Evolutionary conservation across 2,888 invertebrate genomes (phyloP), one percentile per base, ranked within the genome.

Genomic region (Siphlonurus alternatus): DNA sequence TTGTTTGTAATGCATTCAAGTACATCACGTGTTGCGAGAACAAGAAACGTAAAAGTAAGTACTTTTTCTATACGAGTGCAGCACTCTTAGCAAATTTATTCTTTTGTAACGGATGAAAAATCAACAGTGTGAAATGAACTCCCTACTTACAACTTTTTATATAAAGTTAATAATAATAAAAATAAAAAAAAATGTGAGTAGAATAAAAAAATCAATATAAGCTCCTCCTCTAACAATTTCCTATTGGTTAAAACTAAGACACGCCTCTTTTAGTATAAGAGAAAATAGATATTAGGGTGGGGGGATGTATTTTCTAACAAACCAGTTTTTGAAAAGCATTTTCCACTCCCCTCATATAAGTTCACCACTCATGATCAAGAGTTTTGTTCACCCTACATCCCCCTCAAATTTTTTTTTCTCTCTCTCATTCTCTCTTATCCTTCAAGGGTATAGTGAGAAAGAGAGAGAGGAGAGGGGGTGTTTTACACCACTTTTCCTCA

Each of bases 301-400:
- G 15, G 38, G 38, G 38, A 15, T n/a, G 15, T 38, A 38, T 38
- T 38, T 38, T 38, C 7, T 38, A 38, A 10, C 38, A 38, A 38
- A 38, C 38, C 38, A 38, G 38, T 38, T 38, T 38, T 38, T 38
- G 15, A 38, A 38, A 38, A 38, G 56, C 56, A n/a, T 18, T 5
- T 56, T 20, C 7, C 22, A 22, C 56, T 22, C 56, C 56, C 56
- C 7, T 20, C 56, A 20, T 22, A 18, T 22, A n/a, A 56, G 56
- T 56, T 56, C 19, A 22, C 56, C 56, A 56, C 56, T 56, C 56
- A 22, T 56, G 19, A 56, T 56, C 56, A 56, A 56, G 56, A 56
- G 56, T 38, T 10, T 38, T 38, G n/a, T 56, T 7, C 56, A 56
- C n/a, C 56, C 38, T 38, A 38, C 7, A 10, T 10, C 38, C n/a